Base-by-base conservation (phyloP, 2,113 vertebrate species). In the Phoenicopterus ruber region DNA sequence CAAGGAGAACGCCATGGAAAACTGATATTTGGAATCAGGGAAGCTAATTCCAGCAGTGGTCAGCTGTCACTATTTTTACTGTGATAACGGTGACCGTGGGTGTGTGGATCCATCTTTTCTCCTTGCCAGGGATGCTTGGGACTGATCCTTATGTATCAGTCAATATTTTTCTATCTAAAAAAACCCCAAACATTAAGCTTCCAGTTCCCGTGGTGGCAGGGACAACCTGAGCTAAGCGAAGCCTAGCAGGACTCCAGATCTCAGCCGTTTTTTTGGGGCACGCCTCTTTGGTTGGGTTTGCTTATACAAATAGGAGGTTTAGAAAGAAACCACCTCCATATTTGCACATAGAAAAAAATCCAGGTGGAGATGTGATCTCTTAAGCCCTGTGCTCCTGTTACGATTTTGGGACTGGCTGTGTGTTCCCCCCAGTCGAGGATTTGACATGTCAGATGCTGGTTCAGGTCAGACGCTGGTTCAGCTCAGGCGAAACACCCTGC, bases 361-460 rank as follows among this genome's bases (percentile, higher is more conserved):
- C 44, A 12, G 44, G 58, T 25, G 52, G 36, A 70, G n/a, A 11
- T 21, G 44, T 12, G 32, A 19, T 14, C 28, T 66, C 52, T 38
- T 15, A 46, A 65, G 52, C 11, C 10, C 11, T 36, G 9, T 32
- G 14, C 57, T 32, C 49, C 72, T 49, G 1, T 9, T 26, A 12
- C 1, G 11, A 13, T 31, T 62, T 25, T 26, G 55, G 46, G 16
- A 42, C 22, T 32, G 13, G 21, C 78, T 26, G 6, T 26, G 8
- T 31, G 36, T 44, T 40, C 40, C 16, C 20, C 20, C 16, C 20
- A 0, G 38, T 16, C 2, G 5, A n/a, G n/a, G 11, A 29, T 61
- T 52, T 32, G 44, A 12, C 9, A 0, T 5, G 14, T 17, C 47
- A 38, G 63, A 5, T 3, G 6, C 20, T 4, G 17, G 18, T 6